Evolutionary conservation across 2,888 invertebrate species (phyloP).

Genomic region (Buathra laborator): DNA sequence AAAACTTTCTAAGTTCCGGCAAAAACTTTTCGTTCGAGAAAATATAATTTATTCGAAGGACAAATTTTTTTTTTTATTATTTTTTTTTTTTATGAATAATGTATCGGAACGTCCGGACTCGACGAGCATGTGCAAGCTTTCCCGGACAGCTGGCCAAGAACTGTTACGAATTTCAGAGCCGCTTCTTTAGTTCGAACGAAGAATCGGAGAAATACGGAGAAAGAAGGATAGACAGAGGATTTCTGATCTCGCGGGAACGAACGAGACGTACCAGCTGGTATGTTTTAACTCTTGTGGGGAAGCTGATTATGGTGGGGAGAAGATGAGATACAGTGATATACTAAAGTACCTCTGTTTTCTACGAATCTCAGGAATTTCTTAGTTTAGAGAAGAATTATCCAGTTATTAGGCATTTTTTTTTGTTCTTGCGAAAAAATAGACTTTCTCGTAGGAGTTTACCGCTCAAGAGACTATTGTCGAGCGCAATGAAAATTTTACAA

Average conservation of each 20-base stretch:
- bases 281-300: slow-evolving; percentile 52
- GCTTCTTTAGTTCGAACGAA: slow-evolving; percentile 43
- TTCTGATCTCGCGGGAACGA: slow-evolving; percentile 40
- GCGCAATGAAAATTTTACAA: background rate
- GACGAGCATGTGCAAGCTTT: slow-evolving; percentile 47
- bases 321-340: slow-evolving; percentile 46
- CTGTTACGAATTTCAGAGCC: slow-evolving; percentile 58
- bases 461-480: background rate
- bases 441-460: background rate
- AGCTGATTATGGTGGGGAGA: slow-evolving; percentile 48
- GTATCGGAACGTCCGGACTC: slow-evolving; percentile 30
- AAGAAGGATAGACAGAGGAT: slow-evolving; percentile 48
- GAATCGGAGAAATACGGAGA: slow-evolving; percentile 42
- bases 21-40: background rate
- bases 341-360: background rate
- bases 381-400: background rate
- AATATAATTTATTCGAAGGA: background rate
- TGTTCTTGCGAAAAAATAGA: background rate
- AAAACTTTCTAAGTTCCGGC: too few species aligned
- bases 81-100: slow-evolving; percentile 1
- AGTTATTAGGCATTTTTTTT: background rate
- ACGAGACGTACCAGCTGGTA: slow-evolving; percentile 56
- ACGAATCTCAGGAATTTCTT: background rate
- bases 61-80: background rate
- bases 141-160: slow-evolving; percentile 45